Conservation (phyloP, 2,888 invertebrate species). For the Clusia tigrina region DNA sequence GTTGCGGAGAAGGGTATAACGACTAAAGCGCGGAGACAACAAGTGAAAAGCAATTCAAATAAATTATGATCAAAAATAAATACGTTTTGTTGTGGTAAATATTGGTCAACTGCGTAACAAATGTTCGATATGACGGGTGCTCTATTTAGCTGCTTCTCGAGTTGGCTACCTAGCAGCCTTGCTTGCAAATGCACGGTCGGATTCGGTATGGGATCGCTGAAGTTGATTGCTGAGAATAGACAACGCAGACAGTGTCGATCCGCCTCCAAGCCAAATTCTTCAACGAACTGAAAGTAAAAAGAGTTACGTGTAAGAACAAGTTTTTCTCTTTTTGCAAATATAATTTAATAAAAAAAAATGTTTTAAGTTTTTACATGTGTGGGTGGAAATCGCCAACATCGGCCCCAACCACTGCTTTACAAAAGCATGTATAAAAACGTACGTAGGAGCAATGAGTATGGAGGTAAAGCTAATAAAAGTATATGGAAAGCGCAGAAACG, state of each 20-base stretch:
- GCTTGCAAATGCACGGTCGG: slow-evolving; percentile 69
- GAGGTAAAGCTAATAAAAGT: too few species aligned
- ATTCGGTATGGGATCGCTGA: slow-evolving; percentile 72
- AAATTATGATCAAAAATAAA: too few species aligned
- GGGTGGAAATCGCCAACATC: too few species aligned
- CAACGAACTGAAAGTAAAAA: slow-evolving; percentile 76
- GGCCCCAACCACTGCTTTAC: too few species aligned
- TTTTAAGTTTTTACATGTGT: too few species aligned
- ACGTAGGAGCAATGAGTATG: too few species aligned
- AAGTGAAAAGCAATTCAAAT: background rate
- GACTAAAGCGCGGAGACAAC: slow-evolving; percentile 67
- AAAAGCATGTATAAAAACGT: too few species aligned
- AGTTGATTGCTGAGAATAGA: slow-evolving; percentile 88
- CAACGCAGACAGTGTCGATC: slow-evolving; percentile 96
- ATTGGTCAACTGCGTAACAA: slow-evolving; percentile 87
- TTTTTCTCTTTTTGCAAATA: too few species aligned
- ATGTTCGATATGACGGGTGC: slow-evolving; percentile 87
- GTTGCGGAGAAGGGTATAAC: slow-evolving; percentile 79
- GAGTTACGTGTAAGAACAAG: too few species aligned
- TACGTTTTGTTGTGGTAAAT: slow-evolving; percentile 80
- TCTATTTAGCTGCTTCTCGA: slow-evolving; percentile 80
- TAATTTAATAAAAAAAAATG: too few species aligned
- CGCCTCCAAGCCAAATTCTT: slow-evolving; percentile 93
- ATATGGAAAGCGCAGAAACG: too few species aligned
- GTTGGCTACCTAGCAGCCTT: slow-evolving; percentile 81